Evolutionary conservation across 2,888 invertebrate species (phyloP), one percentile per base, ranked within the genome.

Genomic region (Andrena marginata): DNA sequence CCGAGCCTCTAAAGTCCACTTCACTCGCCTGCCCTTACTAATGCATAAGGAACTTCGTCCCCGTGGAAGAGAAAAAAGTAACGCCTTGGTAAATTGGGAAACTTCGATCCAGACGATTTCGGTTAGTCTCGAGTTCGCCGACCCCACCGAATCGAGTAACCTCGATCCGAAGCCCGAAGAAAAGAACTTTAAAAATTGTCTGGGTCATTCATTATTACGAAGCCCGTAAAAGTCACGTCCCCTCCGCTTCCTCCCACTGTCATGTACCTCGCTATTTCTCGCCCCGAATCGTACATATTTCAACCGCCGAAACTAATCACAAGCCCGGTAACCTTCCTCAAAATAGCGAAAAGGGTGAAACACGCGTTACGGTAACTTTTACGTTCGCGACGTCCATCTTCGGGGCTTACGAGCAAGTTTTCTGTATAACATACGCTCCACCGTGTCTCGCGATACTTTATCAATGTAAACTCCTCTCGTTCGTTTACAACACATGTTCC

Each of bases 31-130:
- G 42, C 54, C n/a, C 16, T 77, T 35, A 54, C 71, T 80, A 80
- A 80, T 68, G 77, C 80, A 70, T 62, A 62, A 54, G 35, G 31
- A 73, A 73, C 73, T 72, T 71, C 60, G 62, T 72, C 65, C 29
- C 56, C 42, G 13, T n/a, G 26, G 63, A 67, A 10, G 60, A 42
- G 49, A 16, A n/a, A 48, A 31, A 56, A 33, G 49, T 75, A 70
- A 80, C 80, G 59, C 49, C 56, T 56, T 29, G 33, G 71, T 77
- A 85, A 85, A 85, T 85, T 85, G 85, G 65, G 79, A 85, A 85
- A 85, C 56, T 85, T 85, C 59, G 74, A 56, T 26, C 54, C 33
- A 29, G 16, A n/a, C 16, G 74, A 77, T 68, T 77, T 79, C 31
- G 56, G 10, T 42, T 20, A 8, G 20, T 35, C 8, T 49, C 54